These are phyloP conservation scores for Pachyseris speciosa DNA, from an alignment of 64 coral and sea anemone species.

Conservation along the genomic window DNA sequence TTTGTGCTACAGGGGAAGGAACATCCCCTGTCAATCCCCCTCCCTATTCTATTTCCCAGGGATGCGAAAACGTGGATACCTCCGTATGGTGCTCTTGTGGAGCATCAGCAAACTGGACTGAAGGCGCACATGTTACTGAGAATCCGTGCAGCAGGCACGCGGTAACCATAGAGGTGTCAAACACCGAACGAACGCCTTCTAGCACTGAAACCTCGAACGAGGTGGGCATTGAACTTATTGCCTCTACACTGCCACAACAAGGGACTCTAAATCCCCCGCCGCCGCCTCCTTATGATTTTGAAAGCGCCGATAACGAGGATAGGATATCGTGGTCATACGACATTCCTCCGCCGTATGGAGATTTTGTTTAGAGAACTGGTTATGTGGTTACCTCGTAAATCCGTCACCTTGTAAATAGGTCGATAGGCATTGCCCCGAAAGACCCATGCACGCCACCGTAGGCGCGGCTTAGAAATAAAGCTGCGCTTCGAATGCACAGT, in stretches of 20 bases:
- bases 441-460: too few species aligned
- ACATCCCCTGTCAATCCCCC: background rate
- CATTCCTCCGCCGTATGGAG: constrained; percentile 6
- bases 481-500: too few species aligned
- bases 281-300: constrained; percentile 39
- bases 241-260: background rate
- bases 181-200: background rate
- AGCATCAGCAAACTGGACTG: background rate
- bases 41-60: background rate
- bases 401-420: too few species aligned
- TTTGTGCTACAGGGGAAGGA: background rate
- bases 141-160: too few species aligned
- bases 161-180: background rate
- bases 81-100: background rate
- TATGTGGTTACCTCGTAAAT: too few species aligned
- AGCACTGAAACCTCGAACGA: background rate
- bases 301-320: background rate
- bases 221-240: background rate
- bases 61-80: background rate
- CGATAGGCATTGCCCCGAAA: too few species aligned
- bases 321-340: background rate
- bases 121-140: background rate
- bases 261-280: background rate
- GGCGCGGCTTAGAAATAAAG: too few species aligned
- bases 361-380: constrained; percentile 19